phyloP scores from a whole-genome alignment of 2,797 vertebrate species.

The Bovichtus variegatus region DNA sequence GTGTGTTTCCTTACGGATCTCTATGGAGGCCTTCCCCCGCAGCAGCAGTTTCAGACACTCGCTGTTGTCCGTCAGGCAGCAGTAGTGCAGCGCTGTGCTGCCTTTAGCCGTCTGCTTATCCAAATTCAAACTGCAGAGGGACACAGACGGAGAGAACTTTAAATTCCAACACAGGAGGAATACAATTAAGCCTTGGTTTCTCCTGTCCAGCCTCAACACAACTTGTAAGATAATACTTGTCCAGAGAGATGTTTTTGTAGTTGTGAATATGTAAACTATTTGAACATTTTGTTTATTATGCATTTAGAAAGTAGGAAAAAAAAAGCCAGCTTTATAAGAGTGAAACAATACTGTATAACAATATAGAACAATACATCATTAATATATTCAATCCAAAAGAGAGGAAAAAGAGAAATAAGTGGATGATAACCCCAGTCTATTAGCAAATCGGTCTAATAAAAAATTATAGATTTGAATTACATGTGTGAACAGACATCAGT shows the following conservation, averaged over 20 bases:
- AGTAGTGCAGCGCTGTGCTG: conserved; percentile 97
- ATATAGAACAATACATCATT: neutral
- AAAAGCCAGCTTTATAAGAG: neutral
- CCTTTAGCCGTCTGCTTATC: conserved; percentile 97
- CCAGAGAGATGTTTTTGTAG: neutral
- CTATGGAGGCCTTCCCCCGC: conserved; percentile 96
- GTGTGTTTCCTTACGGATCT: conserved; percentile 88
- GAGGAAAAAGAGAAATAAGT: neutral
- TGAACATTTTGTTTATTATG: neutral
- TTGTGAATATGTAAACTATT: neutral
- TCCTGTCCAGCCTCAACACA: neutral
- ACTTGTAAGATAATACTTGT: neutral
- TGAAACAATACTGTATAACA: neutral
- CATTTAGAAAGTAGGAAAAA: neutral
- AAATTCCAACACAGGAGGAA: neutral
- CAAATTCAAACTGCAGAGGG: conserved; percentile 90
- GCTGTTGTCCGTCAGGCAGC: conserved; percentile 97
- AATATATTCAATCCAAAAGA: neutral
- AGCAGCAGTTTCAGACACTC: conserved; percentile 98
- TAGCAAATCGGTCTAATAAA: neutral
- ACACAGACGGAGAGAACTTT: conserved; percentile 23
- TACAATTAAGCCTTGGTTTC: neutral
- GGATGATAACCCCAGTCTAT: neutral
- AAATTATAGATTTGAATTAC: neutral
- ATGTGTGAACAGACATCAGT: neutral